A percentile compares a stretch with the other conserved stretches of the same genome.
Conservation (phyloP, 2,797 vertebrate genomes). For the Neosilurus hyrtlii region DNA sequence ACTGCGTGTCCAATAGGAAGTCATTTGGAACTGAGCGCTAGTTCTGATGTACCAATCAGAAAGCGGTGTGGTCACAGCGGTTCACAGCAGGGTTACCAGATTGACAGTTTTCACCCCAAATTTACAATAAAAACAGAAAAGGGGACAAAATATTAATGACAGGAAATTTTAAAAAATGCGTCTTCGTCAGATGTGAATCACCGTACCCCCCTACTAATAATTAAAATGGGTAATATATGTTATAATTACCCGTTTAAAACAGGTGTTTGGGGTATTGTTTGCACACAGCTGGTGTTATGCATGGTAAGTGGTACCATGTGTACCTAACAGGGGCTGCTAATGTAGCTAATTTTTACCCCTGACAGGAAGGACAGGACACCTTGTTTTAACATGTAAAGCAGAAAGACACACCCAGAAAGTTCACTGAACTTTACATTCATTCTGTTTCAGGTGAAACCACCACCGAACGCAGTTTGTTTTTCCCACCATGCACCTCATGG, state of each 20-base stretch:
- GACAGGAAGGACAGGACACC: neutral
- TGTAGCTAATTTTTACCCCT: neutral
- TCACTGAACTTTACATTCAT: conserved; percentile 65
- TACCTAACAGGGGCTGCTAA: neutral
- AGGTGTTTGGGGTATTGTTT: neutral
- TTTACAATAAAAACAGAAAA: neutral
- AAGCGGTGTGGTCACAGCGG: neutral
- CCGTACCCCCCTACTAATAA: neutral
- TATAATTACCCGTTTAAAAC: neutral
- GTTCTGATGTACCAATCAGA: neutral
- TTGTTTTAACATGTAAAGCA: conserved; percentile 44
- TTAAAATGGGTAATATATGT: neutral
- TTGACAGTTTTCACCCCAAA: neutral
- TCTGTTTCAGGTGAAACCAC: conserved; percentile 36
- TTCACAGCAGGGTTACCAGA: conserved; percentile 10
- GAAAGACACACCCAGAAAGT: conserved; percentile 66
- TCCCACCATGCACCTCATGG: neutral
- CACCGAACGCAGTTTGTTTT: conserved; percentile 57
- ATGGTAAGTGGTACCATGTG: neutral
- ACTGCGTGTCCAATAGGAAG: neutral
- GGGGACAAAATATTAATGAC: neutral
- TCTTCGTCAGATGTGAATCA: neutral
- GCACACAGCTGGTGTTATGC: neutral
- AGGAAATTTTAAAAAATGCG: neutral
- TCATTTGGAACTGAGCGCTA: neutral